Evolutionary conservation across 1,140 invertebrate species (phyloP).

Genomic region (Lasaia peninsularis): DNA sequence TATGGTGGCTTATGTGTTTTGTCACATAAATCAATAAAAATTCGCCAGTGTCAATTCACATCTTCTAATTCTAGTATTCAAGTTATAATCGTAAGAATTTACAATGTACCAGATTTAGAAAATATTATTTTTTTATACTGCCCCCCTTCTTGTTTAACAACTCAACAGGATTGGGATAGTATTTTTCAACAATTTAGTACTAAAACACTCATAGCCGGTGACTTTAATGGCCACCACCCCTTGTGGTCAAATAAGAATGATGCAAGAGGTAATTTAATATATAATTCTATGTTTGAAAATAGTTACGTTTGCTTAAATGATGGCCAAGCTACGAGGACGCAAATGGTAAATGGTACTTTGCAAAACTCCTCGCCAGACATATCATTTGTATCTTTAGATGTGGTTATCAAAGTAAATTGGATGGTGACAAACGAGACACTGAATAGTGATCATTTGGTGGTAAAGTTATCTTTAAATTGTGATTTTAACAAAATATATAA

Average conservation of each 20-base stretch:
- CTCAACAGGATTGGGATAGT: constrained; percentile 17
- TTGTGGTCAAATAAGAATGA: constrained; percentile 28
- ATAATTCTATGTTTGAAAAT: constrained; percentile 21
- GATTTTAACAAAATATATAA: constrained; percentile 5
- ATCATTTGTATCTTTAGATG: constrained; percentile 14
- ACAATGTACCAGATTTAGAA: constrained; percentile 5
- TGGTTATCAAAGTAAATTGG: constrained; percentile 20
- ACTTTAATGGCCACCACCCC: constrained; percentile 23
- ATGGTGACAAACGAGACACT: constrained; percentile 19
- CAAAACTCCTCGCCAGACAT: constrained; percentile 22
- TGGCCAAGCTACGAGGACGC: constrained; percentile 19
- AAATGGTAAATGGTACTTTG: constrained; percentile 10
- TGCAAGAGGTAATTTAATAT: constrained; percentile 25
- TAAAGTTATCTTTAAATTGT: constrained; percentile 11
- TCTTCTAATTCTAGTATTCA: constrained; percentile 8
- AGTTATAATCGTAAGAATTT: constrained; percentile 4
- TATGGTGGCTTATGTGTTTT: background rate
- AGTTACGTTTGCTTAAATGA: constrained; percentile 20
- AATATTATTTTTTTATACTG: constrained; percentile 20
- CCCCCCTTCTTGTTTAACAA: constrained; percentile 10
- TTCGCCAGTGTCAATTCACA: background rate
- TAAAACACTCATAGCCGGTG: constrained; percentile 23
- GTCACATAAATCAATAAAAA: constrained; percentile 17
- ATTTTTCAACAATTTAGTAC: constrained; percentile 15
- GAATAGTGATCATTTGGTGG: constrained; percentile 32